phyloP scores from a whole-genome alignment of 35 echinoderm and acorn worm genomes.

The Apostichopus californicus region DNA sequence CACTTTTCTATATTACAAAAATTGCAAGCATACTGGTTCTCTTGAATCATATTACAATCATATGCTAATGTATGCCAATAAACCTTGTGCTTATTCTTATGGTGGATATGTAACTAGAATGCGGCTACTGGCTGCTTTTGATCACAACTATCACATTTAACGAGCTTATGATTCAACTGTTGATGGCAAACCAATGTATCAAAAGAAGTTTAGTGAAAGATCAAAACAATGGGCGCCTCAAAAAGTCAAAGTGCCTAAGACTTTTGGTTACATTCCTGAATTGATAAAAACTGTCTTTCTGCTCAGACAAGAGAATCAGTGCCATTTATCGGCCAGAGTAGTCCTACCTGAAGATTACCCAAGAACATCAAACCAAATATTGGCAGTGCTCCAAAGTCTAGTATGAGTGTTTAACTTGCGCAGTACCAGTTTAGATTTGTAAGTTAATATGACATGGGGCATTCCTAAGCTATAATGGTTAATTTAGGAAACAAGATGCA shows the following conservation, averaged over 20 bases:
- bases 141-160: slow-evolving; percentile 50
- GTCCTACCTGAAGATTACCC: slow-evolving; percentile 18
- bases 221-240: slow-evolving; percentile 32
- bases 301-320: background rate
- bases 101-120: slow-evolving; percentile 13
- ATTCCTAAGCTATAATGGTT: too few species aligned
- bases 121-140: slow-evolving; percentile 38
- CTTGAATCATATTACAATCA: slow-evolving; percentile 4
- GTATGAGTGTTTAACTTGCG: too few species aligned
- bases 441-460: too few species aligned
- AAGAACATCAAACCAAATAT: background rate
- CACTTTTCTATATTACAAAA: slow-evolving; percentile 31
- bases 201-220: slow-evolving; percentile 36
- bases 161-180: slow-evolving; percentile 34
- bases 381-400: too few species aligned
- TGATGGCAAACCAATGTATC: slow-evolving; percentile 14
- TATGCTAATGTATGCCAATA: slow-evolving; percentile 47
- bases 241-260: slow-evolving; percentile 32
- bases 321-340: slow-evolving; percentile 26
- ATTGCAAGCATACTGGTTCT: slow-evolving; percentile 52
- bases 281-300: background rate
- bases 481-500: too few species aligned
- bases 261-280: slow-evolving; percentile 30
- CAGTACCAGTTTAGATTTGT: background rate
- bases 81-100: slow-evolving; percentile 2